A percentile compares a stretch with the other conserved stretches of the same genome.
Evolutionary conservation across 2,888 invertebrate genomes (phyloP).

Genomic region (Drosophila nr. perissopoda): DNA sequence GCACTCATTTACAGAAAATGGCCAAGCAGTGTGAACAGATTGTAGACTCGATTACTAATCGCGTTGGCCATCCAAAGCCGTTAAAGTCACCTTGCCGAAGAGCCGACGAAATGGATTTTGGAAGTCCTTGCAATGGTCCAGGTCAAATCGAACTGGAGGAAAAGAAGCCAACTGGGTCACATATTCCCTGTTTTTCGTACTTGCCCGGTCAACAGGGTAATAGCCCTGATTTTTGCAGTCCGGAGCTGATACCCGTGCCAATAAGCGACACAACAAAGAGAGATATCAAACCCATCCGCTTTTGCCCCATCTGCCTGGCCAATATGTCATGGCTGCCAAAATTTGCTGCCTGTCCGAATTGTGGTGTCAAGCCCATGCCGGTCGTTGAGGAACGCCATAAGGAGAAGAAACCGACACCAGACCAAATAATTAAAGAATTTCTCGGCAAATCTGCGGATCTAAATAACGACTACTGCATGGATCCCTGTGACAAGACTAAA

Average conservation of each 20-base stretch:
- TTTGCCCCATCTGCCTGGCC: conserved; percentile 82
- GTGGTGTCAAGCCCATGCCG: conserved; percentile 80
- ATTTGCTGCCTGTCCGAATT: conserved; percentile 84
- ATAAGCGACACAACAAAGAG: conserved; percentile 37
- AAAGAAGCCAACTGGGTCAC: not conserved
- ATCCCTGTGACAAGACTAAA: conserved; percentile 46
- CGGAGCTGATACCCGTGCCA: conserved; percentile 38
- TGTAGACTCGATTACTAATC: conserved; percentile 30
- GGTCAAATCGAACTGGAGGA: conserved; percentile 4
- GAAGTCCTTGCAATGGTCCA: not conserved
- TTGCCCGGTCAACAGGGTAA: conserved; percentile 30
- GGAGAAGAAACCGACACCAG: conserved; percentile 67
- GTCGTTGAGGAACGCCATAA: conserved; percentile 72
- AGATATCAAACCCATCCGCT: conserved; percentile 57
- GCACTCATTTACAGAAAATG: conserved; percentile 48
- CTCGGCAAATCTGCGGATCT: conserved; percentile 49
- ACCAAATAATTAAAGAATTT: conserved; percentile 76
- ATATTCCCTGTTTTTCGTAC: conserved; percentile 37
- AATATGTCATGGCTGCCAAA: conserved; percentile 84
- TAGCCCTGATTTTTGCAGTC: conserved; percentile 36
- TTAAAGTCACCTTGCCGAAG: conserved; percentile 39
- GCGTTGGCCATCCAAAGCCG: conserved; percentile 25
- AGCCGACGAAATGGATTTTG: not conserved
- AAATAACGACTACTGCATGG: conserved; percentile 48
- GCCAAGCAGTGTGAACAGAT: conserved; percentile 51